Percentiles rank a stretch among this genome's conserved stretches.
Conservation (phyloP, 2,113 vertebrate genomes). For the Lepus timidus region DNA sequence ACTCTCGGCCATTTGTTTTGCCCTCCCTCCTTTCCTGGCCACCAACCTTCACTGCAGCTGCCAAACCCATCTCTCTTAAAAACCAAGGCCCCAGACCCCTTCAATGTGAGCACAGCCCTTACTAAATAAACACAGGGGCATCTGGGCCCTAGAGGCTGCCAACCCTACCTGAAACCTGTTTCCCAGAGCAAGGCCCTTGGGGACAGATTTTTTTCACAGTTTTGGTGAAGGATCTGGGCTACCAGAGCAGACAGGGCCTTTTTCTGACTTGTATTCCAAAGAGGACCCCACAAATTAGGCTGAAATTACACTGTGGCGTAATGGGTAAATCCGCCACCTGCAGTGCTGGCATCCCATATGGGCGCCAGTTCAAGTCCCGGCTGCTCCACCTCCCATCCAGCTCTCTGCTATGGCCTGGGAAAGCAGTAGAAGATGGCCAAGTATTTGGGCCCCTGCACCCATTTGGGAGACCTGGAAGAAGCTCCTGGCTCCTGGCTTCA, state of each 20-base stretch:
- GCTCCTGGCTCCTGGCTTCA: too few relatives aligned
- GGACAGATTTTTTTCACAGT: not conserved
- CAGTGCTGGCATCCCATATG: too few relatives aligned
- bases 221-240: not conserved
- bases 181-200: not conserved
- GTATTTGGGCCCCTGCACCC: too few relatives aligned
- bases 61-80: not conserved
- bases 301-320: not conserved
- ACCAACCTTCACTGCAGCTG: not conserved
- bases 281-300: not conserved
- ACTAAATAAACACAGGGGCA: not conserved
- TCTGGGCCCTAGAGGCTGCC: not conserved
- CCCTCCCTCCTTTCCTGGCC: not conserved
- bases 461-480: too few relatives aligned
- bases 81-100: not conserved
- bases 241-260: not conserved
- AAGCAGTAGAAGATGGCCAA: too few relatives aligned
- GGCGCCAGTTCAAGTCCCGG: too few relatives aligned
- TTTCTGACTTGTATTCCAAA: not conserved
- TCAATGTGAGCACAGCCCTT: not conserved
- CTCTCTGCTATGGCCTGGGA: too few relatives aligned
- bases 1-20: not conserved
- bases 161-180: not conserved
- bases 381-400: too few relatives aligned
- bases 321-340: too few relatives aligned